Evolutionary conservation across 2,113 vertebrate species (phyloP).

Genomic region (Hippocampus zosterae): DNA sequence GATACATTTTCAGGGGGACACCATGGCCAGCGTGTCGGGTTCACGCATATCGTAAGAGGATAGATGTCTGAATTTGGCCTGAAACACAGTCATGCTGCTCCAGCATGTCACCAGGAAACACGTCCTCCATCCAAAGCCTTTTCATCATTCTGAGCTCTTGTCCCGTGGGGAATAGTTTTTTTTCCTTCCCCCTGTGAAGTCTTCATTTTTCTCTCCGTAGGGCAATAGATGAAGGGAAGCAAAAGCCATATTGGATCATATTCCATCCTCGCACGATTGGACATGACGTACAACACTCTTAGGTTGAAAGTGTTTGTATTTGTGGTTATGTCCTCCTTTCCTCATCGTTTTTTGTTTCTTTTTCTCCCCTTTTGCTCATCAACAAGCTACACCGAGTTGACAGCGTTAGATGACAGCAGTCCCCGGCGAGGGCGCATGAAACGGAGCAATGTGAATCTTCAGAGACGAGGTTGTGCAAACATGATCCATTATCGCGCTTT

Average conservation of each 20-base stretch:
- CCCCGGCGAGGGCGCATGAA: constrained; percentile 48
- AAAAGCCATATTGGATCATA: constrained; percentile 14
- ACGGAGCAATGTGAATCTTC: constrained; percentile 51
- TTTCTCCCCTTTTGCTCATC: constrained; percentile 3
- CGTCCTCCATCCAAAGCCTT: constrained; percentile 15
- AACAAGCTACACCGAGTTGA: constrained; percentile 24
- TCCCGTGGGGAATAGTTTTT: constrained; percentile 13
- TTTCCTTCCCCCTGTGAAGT: constrained; percentile 6
- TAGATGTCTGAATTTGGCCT: constrained; percentile 46
- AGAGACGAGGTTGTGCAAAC: constrained; percentile 26
- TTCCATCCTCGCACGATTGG: constrained; percentile 16
- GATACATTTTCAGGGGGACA: constrained; percentile 9
- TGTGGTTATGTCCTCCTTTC: constrained; percentile 6
- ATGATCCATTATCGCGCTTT: constrained; percentile 35
- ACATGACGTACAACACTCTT: background rate
- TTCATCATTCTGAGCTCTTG: constrained; percentile 38
- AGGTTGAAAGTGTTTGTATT: constrained; percentile 30
- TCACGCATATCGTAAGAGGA: constrained; percentile 18
- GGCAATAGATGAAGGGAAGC: constrained; percentile 1
- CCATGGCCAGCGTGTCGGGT: constrained; percentile 27
- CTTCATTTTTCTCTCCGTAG: constrained; percentile 26
- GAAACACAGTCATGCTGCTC: constrained; percentile 28
- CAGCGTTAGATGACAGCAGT: constrained; percentile 33
- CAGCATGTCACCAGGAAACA: constrained; percentile 24
- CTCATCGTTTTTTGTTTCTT: background rate